Evolutionary conservation across 1,140 invertebrate genomes (phyloP), one percentile per base, ranked within the genome.

Genomic region (Micrasema minimum): DNA sequence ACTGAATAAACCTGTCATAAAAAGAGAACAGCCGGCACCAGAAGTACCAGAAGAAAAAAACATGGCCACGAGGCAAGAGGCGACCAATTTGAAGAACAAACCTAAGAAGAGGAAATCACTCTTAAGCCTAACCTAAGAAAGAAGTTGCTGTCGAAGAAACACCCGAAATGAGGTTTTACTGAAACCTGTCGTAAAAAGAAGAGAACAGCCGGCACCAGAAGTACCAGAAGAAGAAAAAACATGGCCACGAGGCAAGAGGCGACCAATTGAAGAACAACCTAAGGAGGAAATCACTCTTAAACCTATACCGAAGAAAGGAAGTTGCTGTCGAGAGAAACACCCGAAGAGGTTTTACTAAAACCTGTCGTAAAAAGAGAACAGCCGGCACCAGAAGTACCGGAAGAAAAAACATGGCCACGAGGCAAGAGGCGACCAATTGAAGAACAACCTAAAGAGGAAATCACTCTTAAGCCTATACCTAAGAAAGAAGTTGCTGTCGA

Each of bases 391-490:
- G 65, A 53, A 66, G 22, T 26, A 9, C 65, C 12, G 0, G 65
- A 66, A 41, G 46, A 37, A 50, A 76, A 81, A 18, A 74, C 83
- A 75, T 79, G 79, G 79, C 83, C 84, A 3, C 80, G 76, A 2
- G 78, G 78, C 3, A 82, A 83, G 51, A 76, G 79, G 1, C 75
- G 76, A 22, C 80, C 81, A 12, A 75, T 80, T 66, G 74, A 79
- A 55, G 77, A 79, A 57, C 77, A 79, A 61, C 48, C 71, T 2
- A 76, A 76, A 65, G 81, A 84, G 66, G 75, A 75, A 46, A 53
- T 78, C 9, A 66, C 67, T 53, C 68, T 87, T 0, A 87, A 87
- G 50, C 86, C 81, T 23, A 85, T 81, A 71, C 81, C 80, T 59
- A 72, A 79, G 50, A 79, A 69, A 81, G 81, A 55, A 61, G n/a